Percentiles rank a stretch among this genome's conserved stretches.
Conservation (phyloP, 92 coral and sea anemone genomes). For the Bergia sp. region DNA sequence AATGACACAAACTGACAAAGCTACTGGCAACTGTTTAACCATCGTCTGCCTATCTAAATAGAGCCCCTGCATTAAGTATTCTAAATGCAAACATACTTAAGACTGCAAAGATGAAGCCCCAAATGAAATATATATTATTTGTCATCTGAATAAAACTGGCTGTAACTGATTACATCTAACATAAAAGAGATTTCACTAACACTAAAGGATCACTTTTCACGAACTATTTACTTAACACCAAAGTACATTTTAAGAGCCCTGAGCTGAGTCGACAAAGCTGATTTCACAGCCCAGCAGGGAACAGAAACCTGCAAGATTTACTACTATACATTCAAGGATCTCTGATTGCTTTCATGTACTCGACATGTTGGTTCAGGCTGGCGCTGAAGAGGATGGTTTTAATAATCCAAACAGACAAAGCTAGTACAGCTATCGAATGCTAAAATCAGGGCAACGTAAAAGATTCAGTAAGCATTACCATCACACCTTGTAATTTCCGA, state of each 20-base stretch:
- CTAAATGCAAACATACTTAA: not conserved
- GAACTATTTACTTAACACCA: conserved; percentile 1
- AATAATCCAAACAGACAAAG: not conserved
- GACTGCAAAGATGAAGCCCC: too few relatives aligned
- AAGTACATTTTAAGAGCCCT: not conserved
- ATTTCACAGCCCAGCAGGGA: not conserved
- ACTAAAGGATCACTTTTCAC: not conserved
- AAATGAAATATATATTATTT: not conserved
- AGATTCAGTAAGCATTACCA: conserved; percentile 6
- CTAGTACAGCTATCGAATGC: not conserved
- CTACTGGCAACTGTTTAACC: not conserved
- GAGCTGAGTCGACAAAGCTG: not conserved
- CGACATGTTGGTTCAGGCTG: not conserved
- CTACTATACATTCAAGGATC: not conserved
- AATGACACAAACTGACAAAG: not conserved
- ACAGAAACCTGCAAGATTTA: not conserved
- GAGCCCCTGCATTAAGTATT: not conserved
- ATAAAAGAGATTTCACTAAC: not conserved
- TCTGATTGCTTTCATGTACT: not conserved
- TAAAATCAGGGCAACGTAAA: not conserved
- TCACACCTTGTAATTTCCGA: conserved; percentile 1
- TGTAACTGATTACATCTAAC: not conserved
- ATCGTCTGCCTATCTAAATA: not conserved
- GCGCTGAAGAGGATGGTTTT: not conserved
- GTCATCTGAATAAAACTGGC: not conserved